phyloP scores from a whole-genome alignment of 2,888 invertebrate species.

The Dichetophora obliterata region DNA sequence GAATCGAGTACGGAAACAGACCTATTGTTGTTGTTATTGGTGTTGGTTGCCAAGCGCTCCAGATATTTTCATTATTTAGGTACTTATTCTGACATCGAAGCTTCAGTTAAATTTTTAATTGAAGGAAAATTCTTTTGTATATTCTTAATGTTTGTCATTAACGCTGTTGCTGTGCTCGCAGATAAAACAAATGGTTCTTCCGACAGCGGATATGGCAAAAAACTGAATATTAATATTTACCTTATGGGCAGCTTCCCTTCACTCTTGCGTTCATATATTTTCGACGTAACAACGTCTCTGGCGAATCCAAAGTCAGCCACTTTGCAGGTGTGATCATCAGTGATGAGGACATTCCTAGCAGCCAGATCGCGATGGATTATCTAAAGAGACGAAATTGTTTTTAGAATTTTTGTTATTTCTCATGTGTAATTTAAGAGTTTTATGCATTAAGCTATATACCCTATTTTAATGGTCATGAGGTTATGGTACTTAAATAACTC shows the following conservation, averaged over 20 bases:
- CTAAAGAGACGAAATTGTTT: constrained; percentile 68
- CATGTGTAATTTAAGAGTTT: too few species aligned
- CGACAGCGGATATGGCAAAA: constrained; percentile 19
- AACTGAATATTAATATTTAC: constrained; percentile 60
- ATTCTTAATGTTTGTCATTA: background rate
- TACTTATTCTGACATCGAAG: background rate
- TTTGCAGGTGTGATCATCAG: constrained; percentile 89
- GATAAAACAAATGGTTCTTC: background rate
- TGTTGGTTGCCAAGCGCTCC: background rate
- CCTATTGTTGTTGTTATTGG: background rate
- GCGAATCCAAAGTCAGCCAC: constrained; percentile 96
- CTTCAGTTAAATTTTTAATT: background rate
- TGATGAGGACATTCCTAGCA: constrained; percentile 88
- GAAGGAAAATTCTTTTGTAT: background rate
- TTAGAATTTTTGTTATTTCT: too few species aligned
- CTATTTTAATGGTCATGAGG: too few species aligned
- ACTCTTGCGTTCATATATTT: constrained; percentile 89
- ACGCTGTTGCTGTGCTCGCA: background rate
- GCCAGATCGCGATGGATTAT: constrained; percentile 92
- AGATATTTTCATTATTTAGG: constrained; percentile 9
- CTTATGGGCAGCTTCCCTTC: constrained; percentile 83
- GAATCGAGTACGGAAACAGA: too few species aligned
- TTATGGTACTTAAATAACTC: too few species aligned
- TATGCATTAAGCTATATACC: too few species aligned
- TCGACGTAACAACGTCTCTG: constrained; percentile 88